phyloP scores from a whole-genome alignment of 1,140 invertebrate genomes.

The Geopemphigus sp. region DNA sequence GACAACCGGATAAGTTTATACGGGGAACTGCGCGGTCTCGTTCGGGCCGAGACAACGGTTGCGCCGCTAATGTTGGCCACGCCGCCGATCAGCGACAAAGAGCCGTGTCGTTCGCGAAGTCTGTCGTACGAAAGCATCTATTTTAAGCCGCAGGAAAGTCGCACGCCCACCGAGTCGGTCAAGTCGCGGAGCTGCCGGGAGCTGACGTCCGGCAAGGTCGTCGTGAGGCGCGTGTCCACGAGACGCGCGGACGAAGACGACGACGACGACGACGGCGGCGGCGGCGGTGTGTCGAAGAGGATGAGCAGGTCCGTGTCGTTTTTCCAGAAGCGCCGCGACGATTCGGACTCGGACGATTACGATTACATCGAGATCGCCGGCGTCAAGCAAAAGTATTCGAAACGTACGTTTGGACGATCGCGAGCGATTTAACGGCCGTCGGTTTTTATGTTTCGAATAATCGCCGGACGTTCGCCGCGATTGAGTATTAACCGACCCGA shows the following conservation, averaged over 20 bases:
- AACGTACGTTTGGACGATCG: no score
- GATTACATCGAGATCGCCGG: conserved; percentile 34
- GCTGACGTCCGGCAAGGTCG: neutral
- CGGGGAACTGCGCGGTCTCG: neutral
- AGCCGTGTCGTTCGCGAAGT: conserved; percentile 32
- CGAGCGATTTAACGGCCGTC: no score
- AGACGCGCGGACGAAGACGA: conserved; percentile 14
- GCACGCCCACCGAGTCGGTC: neutral
- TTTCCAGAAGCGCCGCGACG: neutral
- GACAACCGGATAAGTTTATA: conserved; percentile 38
- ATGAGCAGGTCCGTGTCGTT: conserved; percentile 33
- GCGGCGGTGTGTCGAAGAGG: neutral
- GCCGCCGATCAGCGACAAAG: neutral
- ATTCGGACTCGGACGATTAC: conserved; percentile 37
- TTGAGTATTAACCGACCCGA: no score
- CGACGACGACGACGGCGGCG: no score
- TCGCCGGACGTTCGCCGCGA: no score
- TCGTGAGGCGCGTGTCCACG: neutral
- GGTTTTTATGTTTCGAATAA: no score
- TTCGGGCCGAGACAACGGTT: neutral
- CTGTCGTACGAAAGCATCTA: conserved; percentile 41
- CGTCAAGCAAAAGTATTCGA: neutral
- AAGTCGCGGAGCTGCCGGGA: conserved; percentile 32
- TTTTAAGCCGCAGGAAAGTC: conserved; percentile 31
- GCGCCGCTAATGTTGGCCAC: neutral